A percentile compares a stretch with the other conserved stretches of the same genome.
phyloP scores from a whole-genome alignment of 2,888 invertebrate genomes.

The Cordilura impudica region DNA sequence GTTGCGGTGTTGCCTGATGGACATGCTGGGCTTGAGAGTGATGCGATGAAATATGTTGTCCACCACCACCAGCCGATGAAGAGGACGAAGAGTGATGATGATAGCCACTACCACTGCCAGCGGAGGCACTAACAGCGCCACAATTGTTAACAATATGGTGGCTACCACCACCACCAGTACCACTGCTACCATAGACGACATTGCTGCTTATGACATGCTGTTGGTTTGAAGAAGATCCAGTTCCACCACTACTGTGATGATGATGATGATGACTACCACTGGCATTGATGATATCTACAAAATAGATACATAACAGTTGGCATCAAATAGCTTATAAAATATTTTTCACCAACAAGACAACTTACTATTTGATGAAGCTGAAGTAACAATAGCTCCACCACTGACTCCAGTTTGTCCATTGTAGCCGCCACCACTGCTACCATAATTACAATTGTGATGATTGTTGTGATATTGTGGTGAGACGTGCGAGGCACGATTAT shows the following conservation, averaged over 20 bases:
- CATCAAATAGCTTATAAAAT: background rate
- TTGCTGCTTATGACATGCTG: conserved; percentile 69
- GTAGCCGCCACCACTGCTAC: conserved; percentile 65
- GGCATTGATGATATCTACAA: conserved; percentile 70
- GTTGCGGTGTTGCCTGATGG: conserved; percentile 62
- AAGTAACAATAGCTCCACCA: conserved; percentile 67
- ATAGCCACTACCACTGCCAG: conserved; percentile 65
- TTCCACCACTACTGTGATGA: conserved; percentile 62
- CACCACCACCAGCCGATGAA: conserved; percentile 56
- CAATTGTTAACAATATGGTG: conserved; percentile 71
- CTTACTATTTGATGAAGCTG: conserved; percentile 73
- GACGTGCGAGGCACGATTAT: conserved; percentile 76
- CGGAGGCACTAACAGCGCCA: conserved; percentile 60
- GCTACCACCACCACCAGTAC: conserved; percentile 66
- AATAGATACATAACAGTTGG: conserved; percentile 20
- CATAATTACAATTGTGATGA: conserved; percentile 77
- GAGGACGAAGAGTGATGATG: conserved; percentile 68
- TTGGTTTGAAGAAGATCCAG: conserved; percentile 68
- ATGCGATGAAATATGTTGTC: conserved; percentile 64
- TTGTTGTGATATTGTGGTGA: conserved; percentile 77
- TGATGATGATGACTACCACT: conserved; percentile 70
- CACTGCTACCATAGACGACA: conserved; percentile 67
- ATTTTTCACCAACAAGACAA: conserved; percentile 23
- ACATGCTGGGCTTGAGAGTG: conserved; percentile 59
- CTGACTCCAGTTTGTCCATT: conserved; percentile 63